Evolutionary conservation across 1,140 invertebrate species (phyloP).

Genomic region (Sminthurides bifidus): DNA sequence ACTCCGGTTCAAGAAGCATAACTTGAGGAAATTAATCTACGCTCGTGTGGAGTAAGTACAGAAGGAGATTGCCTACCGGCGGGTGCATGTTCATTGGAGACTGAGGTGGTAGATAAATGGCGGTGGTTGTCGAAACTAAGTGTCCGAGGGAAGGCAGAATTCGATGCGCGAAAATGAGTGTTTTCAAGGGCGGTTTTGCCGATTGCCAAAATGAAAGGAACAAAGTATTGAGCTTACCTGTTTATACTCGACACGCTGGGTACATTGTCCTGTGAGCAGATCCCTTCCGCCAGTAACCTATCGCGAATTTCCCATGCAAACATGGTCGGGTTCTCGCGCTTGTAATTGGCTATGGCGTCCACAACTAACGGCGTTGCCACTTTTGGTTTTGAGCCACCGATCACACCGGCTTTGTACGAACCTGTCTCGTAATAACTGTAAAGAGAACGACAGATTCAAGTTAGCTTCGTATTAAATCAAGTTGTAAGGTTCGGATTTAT

Average conservation of each 20-base stretch:
- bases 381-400: conserved; percentile 97
- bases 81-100: no score
- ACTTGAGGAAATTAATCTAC: not conserved
- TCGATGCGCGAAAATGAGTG: no score
- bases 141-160: no score
- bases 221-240: conserved; percentile 56
- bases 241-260: conserved; percentile 98
- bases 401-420: conserved; percentile 96
- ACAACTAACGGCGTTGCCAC: conserved; percentile 97
- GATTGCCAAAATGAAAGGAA: not conserved
- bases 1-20: not conserved
- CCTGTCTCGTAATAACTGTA: conserved; percentile 95
- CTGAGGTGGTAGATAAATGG: no score
- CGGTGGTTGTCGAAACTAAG: no score
- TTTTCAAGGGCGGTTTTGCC: no score
- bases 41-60: not conserved
- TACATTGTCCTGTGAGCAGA: conserved; percentile 97
- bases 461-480: no score
- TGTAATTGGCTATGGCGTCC: conserved; percentile 95
- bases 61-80: no score
- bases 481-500: no score
- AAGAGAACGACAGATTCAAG: no score
- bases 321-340: conserved; percentile 98
- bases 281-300: conserved; percentile 84
- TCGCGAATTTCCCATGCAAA: conserved; percentile 99